Conservation (phyloP, 2,888 invertebrate species). For the Elgonia sp. region DNA sequence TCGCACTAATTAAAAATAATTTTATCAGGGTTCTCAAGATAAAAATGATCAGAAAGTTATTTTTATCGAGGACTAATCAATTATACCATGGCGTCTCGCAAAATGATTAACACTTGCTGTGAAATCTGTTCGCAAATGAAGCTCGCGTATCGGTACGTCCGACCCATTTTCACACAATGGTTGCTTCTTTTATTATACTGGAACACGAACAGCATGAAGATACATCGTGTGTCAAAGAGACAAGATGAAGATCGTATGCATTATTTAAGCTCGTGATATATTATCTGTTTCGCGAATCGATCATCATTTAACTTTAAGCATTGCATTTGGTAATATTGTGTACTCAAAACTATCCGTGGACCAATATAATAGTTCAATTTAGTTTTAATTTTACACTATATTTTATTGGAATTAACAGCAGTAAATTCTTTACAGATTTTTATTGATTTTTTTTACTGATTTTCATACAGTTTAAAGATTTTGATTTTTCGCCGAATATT, state of each 20-base stretch:
- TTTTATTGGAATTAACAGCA: background rate
- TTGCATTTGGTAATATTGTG: slow-evolving; percentile 42
- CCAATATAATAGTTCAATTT: slow-evolving; percentile 8
- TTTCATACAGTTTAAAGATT: no score
- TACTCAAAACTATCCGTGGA: background rate
- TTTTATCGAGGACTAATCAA: slow-evolving; percentile 43
- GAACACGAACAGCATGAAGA: slow-evolving; percentile 62
- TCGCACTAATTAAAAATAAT: slow-evolving; percentile 10
- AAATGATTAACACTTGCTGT: slow-evolving; percentile 51
- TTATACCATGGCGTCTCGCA: slow-evolving; percentile 18
- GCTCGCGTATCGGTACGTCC: slow-evolving; percentile 63
- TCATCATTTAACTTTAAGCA: slow-evolving; percentile 55
- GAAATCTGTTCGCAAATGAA: slow-evolving; percentile 65
- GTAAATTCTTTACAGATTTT: no score
- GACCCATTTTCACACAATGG: slow-evolving; percentile 74
- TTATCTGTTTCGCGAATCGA: slow-evolving; percentile 64
- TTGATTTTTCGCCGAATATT: no score
- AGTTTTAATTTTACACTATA: background rate
- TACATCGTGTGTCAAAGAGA: slow-evolving; percentile 63
- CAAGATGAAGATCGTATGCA: slow-evolving; percentile 68
- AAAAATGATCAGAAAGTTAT: slow-evolving; percentile 28
- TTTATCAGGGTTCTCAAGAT: background rate
- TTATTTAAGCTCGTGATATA: slow-evolving; percentile 67
- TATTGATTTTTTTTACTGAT: no score
- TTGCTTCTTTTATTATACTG: slow-evolving; percentile 58